Evolutionary conservation across 2,113 vertebrate species (phyloP), one percentile per base, ranked within the genome.

Genomic region (Tricholaema leucomelas): DNA sequence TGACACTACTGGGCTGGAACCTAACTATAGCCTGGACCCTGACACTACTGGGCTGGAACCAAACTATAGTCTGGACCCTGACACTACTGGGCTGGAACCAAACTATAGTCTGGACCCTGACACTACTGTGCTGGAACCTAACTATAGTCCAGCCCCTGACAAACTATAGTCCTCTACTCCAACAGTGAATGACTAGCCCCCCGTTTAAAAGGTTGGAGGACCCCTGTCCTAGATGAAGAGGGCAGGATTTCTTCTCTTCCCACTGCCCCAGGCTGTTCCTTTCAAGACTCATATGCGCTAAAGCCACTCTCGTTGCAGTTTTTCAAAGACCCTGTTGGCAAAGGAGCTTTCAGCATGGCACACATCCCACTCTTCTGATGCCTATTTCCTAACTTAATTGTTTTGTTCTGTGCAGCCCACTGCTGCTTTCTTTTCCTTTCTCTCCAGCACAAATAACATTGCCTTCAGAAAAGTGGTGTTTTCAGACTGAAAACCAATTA

Each of bases 391-490:
- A 88, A 91, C 38, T 84, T 86, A 88, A 94, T 94, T 96, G 30
- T 92, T 97, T 96, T 95, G 81, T 79, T 97, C 93, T 95, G 65
- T 23, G 74, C 70, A 95, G 78, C 35, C 64, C 76, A 87, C 94
- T 97, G 87, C 96, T 96, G 78, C 73, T 59, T 88, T 92, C 64
- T 71, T 96, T 96, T 93, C n/a, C 11, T 89, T 95, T 96, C 31
- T 96, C 86, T 96, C 96, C 91, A 91, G 97, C 95, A 93, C 84
- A 96, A 95, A 94, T 67, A 96, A 67, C 74, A 73, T 35, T 81
- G 55, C 38, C 73, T 93, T 96, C 91, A 90, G 87, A 91, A 72
- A 94, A 95, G 46, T 81, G 55, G 54, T 89, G 88, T 95, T 97
- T 97, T 96, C 95, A 77, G 91, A 91, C 30, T 59, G 79, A 75